phyloP scores from a whole-genome alignment of 2,113 vertebrate genomes.

The Silurus glanis region DNA sequence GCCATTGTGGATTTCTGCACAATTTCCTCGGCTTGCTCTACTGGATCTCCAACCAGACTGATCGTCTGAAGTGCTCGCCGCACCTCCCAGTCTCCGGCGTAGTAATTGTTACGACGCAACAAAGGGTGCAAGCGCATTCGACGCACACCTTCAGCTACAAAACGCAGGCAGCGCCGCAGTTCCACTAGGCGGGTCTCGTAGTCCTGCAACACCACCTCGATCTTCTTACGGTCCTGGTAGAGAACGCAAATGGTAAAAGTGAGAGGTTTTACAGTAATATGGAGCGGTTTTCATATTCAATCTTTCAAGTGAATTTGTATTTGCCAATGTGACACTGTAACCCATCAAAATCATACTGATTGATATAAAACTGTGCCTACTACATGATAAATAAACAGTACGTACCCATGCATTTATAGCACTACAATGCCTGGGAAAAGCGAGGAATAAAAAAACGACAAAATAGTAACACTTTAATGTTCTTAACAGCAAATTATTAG shows the following conservation, averaged over 20 bases:
- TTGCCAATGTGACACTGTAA: background rate
- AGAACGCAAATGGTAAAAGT: background rate
- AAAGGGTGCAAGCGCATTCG: constrained; percentile 65
- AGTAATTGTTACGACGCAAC: constrained; percentile 70
- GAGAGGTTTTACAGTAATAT: background rate
- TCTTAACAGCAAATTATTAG: too few species aligned
- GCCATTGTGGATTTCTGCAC: constrained; percentile 17
- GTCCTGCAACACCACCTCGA: constrained; percentile 61
- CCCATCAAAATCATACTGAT: background rate
- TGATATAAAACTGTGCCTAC: background rate
- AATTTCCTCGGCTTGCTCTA: constrained; percentile 47
- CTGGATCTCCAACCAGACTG: constrained; percentile 55
- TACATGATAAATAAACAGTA: background rate
- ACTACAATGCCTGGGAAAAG: too few species aligned
- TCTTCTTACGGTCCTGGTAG: constrained; percentile 68
- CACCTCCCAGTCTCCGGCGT: constrained; percentile 69
- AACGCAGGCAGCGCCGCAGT: constrained; percentile 64
- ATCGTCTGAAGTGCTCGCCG: constrained; percentile 66
- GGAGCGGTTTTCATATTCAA: background rate
- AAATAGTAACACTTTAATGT: too few species aligned
- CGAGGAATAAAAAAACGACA: too few species aligned
- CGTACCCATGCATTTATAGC: background rate
- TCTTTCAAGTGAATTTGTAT: background rate
- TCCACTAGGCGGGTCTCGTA: constrained; percentile 64
- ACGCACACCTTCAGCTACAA: constrained; percentile 64